Percentiles rank a stretch among this genome's conserved stretches.
Evolutionary conservation across 1,140 invertebrate genomes (phyloP).

Genomic region (Brevipalpus yothersi): DNA sequence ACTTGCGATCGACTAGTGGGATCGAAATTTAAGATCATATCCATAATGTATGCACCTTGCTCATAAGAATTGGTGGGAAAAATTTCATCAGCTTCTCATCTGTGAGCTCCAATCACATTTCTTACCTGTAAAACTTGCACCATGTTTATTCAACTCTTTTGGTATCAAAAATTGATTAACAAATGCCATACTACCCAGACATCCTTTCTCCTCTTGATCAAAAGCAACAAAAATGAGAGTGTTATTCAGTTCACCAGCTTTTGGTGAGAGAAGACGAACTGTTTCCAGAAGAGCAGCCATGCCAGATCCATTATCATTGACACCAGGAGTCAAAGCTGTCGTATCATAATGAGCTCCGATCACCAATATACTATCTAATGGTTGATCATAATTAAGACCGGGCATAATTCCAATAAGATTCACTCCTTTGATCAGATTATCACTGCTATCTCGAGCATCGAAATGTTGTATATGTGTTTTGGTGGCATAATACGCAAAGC

Average conservation of each 20-base stretch:
- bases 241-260: slow-evolving; percentile 17
- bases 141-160: slow-evolving; percentile 7
- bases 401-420: slow-evolving; percentile 1
- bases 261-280: slow-evolving; percentile 17
- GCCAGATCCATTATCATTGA: slow-evolving; percentile 24
- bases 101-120: not conserved
- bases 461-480: not conserved
- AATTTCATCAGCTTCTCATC: slow-evolving; percentile 8
- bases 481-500: not conserved
- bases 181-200: slow-evolving; percentile 20
- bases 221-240: slow-evolving; percentile 23
- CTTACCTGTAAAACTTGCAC: slow-evolving; percentile 4
- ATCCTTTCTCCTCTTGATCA: slow-evolving; percentile 22
- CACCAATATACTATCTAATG: not conserved
- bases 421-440: not conserved
- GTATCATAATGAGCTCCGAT: slow-evolving; percentile 24
- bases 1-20: slow-evolving; percentile 9
- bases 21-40: slow-evolving; percentile 22
- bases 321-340: slow-evolving; percentile 12
- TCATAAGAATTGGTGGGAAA: slow-evolving; percentile 11
- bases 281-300: slow-evolving; percentile 21
- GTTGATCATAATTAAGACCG: not conserved
- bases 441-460: not conserved
- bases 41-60: slow-evolving; percentile 20
- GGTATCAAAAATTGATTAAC: slow-evolving; percentile 21